Conservation (phyloP, 2,797 vertebrate genomes). For the Lindbergichthys nudifrons region DNA sequence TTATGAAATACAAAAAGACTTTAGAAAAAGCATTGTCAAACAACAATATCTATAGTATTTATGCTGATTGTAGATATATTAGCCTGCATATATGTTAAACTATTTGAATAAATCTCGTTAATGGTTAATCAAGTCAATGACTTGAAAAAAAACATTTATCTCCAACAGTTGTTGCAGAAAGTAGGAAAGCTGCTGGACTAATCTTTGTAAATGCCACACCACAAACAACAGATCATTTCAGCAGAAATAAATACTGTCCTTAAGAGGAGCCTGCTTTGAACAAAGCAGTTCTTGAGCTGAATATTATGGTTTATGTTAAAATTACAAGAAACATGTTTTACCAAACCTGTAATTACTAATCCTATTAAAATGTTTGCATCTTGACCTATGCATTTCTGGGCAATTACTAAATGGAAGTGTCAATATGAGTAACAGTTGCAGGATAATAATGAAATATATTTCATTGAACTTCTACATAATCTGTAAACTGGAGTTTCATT, state of each 20-base stretch:
- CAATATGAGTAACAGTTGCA: neutral
- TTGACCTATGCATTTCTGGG: constrained; percentile 4
- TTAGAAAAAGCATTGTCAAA: too few relatives aligned
- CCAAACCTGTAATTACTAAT: constrained; percentile 2
- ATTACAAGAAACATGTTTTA: constrained; percentile 10
- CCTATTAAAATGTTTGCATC: constrained; percentile 10
- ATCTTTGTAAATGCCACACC: neutral
- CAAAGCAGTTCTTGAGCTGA: too few relatives aligned
- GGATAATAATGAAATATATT: constrained; percentile 18
- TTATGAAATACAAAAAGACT: too few relatives aligned
- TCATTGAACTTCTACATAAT: constrained; percentile 21
- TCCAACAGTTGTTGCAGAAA: too few relatives aligned
- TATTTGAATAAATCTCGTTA: too few relatives aligned
- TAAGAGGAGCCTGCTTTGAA: neutral
- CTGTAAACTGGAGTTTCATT: constrained; percentile 17
- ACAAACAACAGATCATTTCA: constrained; percentile 14
- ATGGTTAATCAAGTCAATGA: too few relatives aligned
- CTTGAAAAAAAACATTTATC: too few relatives aligned
- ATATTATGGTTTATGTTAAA: neutral
- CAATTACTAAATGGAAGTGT: constrained; percentile 4
- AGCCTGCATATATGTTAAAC: too few relatives aligned
- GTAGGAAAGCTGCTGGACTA: too few relatives aligned
- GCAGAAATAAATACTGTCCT: constrained; percentile 4
- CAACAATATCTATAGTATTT: too few relatives aligned
- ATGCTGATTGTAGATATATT: too few relatives aligned